A percentile compares a stretch with the other conserved stretches of the same genome.
phyloP scores from a whole-genome alignment of 2,888 invertebrate genomes.

The Acleris holmiana region DNA sequence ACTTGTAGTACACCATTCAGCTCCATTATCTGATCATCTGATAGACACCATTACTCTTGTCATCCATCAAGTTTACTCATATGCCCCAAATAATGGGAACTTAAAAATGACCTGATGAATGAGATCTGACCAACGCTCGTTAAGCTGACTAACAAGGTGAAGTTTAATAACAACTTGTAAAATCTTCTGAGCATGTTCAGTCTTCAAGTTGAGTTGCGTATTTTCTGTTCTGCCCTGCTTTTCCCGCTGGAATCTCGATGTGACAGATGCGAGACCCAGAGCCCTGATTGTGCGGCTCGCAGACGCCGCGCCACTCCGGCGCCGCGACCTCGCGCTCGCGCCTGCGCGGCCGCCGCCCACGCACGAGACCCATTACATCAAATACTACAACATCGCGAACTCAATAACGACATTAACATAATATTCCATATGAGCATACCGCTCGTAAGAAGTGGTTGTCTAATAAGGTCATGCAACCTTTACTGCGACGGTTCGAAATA shows the following conservation, averaged over 20 bases:
- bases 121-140: slow-evolving; percentile 4
- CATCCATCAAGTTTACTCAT: too few species aligned
- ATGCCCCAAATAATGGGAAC: too few species aligned
- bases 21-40: too few species aligned
- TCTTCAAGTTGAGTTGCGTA: slow-evolving; percentile 20
- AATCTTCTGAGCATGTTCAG: too few species aligned
- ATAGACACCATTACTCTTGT: too few species aligned
- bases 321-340: slow-evolving; percentile 37
- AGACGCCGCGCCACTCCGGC: slow-evolving; percentile 18
- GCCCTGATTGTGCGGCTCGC: slow-evolving; percentile 18
- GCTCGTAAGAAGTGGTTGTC: slow-evolving; percentile 4
- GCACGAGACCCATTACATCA: slow-evolving; percentile 45
- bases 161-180: too few species aligned
- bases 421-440: slow-evolving; percentile 7
- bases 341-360: slow-evolving; percentile 71
- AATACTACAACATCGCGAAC: slow-evolving; percentile 39
- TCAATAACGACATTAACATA: slow-evolving; percentile 25
- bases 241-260: slow-evolving; percentile 28
- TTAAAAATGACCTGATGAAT: too few species aligned
- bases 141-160: slow-evolving; percentile 7
- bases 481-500: slow-evolving; percentile 18
- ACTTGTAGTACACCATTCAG: too few species aligned
- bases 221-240: slow-evolving; percentile 29
- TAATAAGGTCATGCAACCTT: slow-evolving; percentile 24
- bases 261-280: slow-evolving; percentile 28